Base-by-base conservation (phyloP, 2,888 invertebrate genomes). In the Choreutis nemorana region DNA sequence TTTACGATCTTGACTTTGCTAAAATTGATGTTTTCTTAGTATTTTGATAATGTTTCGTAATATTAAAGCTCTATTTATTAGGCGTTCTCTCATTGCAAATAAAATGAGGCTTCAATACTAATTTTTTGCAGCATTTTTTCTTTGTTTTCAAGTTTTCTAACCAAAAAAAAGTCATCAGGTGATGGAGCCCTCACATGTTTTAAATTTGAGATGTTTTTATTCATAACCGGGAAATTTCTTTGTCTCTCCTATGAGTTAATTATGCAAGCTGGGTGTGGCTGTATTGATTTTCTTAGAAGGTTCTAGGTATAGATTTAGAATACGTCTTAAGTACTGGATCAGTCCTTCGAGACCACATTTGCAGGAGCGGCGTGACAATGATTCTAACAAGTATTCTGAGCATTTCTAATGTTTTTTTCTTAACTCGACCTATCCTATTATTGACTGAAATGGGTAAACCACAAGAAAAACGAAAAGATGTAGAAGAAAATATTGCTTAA, bases 191-290 rank as follows among this genome's bases (percentile, higher is more conserved):
- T 66, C 68, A 72, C 77, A 72, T 75, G 77, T 65, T 60, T 48
- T 61, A 47, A 55, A 56, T 60, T 48, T 54, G 42, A 37, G 49
- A 52, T 58, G 61, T 66, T 71, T 65, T 51, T 46, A 44, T 39
- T 44, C 36, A 42, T 48, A 47, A 48, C 44, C 44, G 44, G 40
- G 28, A 39, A 40, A 49, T 53, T 42, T 54, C 46, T 54, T 55
- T 45, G 44, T 48, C 41, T 43, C 45, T 49, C 41, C 50, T 45
- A 48, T 39, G 36, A 49, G 50, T 68, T 66, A 72, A 77, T 78
- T 75, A 78, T 78, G 73, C 72, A 77, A 61, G 63, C 59, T 56
- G 79, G 79, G 79, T 75, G 79, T 80, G 79, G 79, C 79, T 63
- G 66, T 80, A 80, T 80, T 65, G 79, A 80, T 80, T 80, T 80